Conservation (phyloP, 2,113 vertebrate species). For the Platichthys stellatus region DNA sequence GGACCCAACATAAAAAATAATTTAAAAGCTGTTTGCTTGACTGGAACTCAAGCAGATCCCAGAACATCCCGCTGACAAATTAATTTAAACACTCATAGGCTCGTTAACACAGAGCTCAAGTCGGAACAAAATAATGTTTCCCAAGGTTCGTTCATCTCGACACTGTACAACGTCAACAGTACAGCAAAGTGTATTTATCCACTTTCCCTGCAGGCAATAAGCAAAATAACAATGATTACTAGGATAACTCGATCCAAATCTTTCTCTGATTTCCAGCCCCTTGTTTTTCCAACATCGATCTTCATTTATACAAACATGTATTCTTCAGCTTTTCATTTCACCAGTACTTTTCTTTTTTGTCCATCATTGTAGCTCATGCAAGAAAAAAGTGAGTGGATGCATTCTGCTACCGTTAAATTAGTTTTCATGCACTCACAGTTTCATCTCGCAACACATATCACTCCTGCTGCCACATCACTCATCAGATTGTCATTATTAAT, state of each 20-base stretch:
- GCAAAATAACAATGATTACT: not conserved
- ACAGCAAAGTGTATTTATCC: not conserved
- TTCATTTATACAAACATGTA: not conserved
- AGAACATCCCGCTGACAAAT: not conserved
- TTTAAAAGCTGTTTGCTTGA: not conserved
- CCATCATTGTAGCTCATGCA: not conserved
- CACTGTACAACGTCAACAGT: not conserved
- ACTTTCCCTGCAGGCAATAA: not conserved
- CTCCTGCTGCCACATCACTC: not conserved
- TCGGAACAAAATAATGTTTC: not conserved
- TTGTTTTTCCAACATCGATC: not conserved
- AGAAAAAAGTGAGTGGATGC: not conserved
- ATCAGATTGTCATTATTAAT: constrained; percentile 33
- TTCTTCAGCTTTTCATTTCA: not conserved
- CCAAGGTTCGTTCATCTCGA: not conserved
- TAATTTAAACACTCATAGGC: not conserved
- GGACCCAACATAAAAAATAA: not conserved
- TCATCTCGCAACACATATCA: not conserved
- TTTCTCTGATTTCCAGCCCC: not conserved
- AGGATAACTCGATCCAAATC: not conserved
- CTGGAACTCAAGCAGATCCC: not conserved
- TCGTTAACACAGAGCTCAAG: not conserved
- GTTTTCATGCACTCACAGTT: constrained; percentile 1
- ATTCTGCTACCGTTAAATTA: not conserved
- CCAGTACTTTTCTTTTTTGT: not conserved